phyloP scores from a whole-genome alignment of 2,113 vertebrate species.

The Suricata suricatta region DNA sequence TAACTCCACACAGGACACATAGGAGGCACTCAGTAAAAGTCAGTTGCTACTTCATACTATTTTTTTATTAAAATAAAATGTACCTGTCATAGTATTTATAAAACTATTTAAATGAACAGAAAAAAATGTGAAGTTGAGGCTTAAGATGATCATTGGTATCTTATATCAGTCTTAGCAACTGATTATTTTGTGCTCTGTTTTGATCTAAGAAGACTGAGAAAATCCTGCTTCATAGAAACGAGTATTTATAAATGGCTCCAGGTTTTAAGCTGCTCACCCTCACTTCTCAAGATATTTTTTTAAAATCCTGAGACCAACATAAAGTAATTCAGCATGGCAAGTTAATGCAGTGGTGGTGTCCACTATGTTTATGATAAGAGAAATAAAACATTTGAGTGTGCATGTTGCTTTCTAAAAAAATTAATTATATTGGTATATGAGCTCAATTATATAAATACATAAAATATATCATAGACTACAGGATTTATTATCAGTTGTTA shows the following conservation, averaged over 20 bases:
- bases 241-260: neutral
- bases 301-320: neutral
- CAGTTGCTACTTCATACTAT: neutral
- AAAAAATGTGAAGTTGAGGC: neutral
- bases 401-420: neutral
- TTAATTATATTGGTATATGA: neutral
- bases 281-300: neutral
- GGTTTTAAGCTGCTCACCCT: neutral
- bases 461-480: neutral
- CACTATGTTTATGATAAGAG: neutral
- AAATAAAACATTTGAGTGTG: neutral
- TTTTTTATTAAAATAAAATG: constrained; percentile 47
- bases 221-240: neutral
- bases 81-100: neutral
- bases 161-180: constrained; percentile 17
- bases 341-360: neutral
- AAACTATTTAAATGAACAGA: neutral
- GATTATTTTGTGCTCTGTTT: constrained; percentile 38
- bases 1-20: neutral
- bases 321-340: neutral
- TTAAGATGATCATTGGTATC: neutral
- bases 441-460: neutral
- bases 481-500: neutral
- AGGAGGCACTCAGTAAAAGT: neutral
- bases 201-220: constrained; percentile 26